These are phyloP conservation scores for Itoplectis maculator DNA, from an alignment of 2,888 invertebrate species.

Conservation along the genomic window DNA sequence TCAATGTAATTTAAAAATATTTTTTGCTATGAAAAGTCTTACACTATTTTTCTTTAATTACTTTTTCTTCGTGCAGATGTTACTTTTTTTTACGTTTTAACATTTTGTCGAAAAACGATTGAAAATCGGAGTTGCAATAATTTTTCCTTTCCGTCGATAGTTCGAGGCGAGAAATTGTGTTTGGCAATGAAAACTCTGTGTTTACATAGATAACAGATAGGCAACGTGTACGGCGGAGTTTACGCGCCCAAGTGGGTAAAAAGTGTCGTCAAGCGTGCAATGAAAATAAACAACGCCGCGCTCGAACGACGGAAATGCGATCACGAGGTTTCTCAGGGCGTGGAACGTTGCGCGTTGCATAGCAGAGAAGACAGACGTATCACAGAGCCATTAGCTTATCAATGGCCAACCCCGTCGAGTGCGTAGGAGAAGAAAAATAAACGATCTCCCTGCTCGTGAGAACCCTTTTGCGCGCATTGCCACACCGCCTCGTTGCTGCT, in stretches of 20 bases:
- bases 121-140: background rate
- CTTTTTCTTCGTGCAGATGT: too few relatives aligned
- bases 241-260: constrained; percentile 25
- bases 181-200: constrained; percentile 13
- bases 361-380: constrained; percentile 70
- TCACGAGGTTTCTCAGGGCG: constrained; percentile 70
- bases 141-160: background rate
- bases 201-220: constrained; percentile 54
- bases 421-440: constrained; percentile 81
- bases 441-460: constrained; percentile 76
- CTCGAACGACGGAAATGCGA: constrained; percentile 45
- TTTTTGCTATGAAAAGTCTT: too few relatives aligned
- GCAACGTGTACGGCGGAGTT: constrained; percentile 6
- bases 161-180: background rate
- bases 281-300: constrained; percentile 58
- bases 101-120: too few relatives aligned
- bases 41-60: too few relatives aligned
- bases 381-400: constrained; percentile 81
- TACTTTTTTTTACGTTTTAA: too few relatives aligned
- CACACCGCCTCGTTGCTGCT: constrained; percentile 17
- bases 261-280: constrained; percentile 54
- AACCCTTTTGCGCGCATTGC: constrained; percentile 73
- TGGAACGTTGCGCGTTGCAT: background rate
- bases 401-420: constrained; percentile 77
- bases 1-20: too few relatives aligned